Evolutionary conservation across 2,113 vertebrate species (phyloP).

Genomic region (Sialia sialis): DNA sequence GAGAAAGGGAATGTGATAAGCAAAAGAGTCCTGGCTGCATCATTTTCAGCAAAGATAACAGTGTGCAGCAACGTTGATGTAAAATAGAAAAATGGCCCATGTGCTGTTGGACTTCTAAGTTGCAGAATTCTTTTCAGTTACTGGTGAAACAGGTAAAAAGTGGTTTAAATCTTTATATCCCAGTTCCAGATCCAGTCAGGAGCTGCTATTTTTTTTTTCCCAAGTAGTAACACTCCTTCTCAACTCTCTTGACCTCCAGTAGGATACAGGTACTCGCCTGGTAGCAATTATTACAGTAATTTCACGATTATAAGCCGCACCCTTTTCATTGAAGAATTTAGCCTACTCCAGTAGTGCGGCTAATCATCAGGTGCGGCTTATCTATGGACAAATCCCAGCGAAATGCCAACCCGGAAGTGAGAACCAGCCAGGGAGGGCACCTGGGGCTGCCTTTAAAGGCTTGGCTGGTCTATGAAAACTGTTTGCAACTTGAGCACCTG

Average conservation of each 20-base stretch:
- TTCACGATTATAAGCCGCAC: too few species aligned
- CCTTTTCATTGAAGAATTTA: too few species aligned
- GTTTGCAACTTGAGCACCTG: too few species aligned
- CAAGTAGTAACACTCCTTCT: not conserved
- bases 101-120: not conserved
- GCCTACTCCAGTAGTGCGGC: too few species aligned
- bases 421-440: too few species aligned
- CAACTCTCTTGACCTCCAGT: not conserved
- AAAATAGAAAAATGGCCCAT: not conserved
- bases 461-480: too few species aligned
- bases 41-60: not conserved
- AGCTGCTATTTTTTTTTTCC: accelerated
- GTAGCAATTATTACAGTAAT: not conserved
- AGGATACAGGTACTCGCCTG: not conserved
- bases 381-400: too few species aligned
- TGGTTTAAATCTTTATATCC: not conserved
- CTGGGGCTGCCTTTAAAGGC: too few species aligned
- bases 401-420: too few species aligned
- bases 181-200: not conserved
- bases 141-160: not conserved
- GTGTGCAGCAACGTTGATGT: not conserved
- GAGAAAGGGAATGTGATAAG: not conserved
- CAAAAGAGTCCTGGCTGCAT: not conserved
- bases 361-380: too few species aligned
- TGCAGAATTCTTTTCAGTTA: not conserved